Conservation (phyloP, 2,113 vertebrate species). For the Tamias sibiricus region DNA sequence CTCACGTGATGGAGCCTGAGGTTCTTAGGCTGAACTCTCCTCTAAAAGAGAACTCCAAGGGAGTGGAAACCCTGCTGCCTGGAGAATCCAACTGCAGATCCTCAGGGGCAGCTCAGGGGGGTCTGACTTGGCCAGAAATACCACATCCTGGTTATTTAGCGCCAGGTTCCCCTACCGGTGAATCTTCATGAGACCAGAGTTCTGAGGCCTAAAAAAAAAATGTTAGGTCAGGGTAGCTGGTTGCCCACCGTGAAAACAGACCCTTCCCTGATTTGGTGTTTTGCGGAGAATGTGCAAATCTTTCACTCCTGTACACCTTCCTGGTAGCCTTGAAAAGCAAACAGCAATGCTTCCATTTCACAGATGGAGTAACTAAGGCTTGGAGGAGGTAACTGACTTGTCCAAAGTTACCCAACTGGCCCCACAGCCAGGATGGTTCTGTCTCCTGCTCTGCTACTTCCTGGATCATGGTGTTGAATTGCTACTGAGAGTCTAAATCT, state of each 20-base stretch:
- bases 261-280: not conserved
- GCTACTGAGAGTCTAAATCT: not conserved
- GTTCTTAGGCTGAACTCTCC: not conserved
- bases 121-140: not conserved
- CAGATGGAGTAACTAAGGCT: not conserved
- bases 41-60: constrained; percentile 42
- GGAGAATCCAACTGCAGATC: constrained; percentile 5
- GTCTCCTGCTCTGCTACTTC: not conserved
- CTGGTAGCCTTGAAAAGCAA: not conserved
- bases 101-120: not conserved
- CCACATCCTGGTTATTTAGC: not conserved
- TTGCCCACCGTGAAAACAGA: not conserved
- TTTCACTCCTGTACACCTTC: not conserved
- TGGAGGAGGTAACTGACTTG: not conserved
- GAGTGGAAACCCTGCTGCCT: not conserved
- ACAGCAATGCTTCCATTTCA: not conserved
- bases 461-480: not conserved
- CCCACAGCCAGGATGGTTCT: not conserved
- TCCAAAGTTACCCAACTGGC: not conserved
- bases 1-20: constrained; percentile 50
- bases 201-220: not conserved
- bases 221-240: not conserved
- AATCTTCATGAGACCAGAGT: not conserved
- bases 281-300: not conserved
- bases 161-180: not conserved